Evolutionary conservation across 2,888 invertebrate species (phyloP), one percentile per base, ranked within the genome.

Genomic region (Lycaena phlaeas): DNA sequence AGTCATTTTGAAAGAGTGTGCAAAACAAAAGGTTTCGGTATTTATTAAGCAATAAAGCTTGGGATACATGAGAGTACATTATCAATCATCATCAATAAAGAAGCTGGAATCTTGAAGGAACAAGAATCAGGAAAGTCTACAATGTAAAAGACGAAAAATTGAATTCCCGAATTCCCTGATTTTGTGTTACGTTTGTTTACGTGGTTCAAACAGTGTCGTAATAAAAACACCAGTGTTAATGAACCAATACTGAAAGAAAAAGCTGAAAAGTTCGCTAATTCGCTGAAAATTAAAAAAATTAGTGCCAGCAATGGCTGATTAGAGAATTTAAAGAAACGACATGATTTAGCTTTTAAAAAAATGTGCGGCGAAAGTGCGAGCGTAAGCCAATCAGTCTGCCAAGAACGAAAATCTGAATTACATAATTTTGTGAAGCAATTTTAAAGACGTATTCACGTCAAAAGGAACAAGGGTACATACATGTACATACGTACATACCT

Each of bases 291-390:
- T 28, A 25, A n/a, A 27, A 26, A 11, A 37, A 45, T 48, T 15
- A n/a, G 31, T n/a, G 49, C 49, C 41, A 51, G 49, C 40, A 48
- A 50, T 27, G 51, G 53, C 14, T 56, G 54, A 52, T 31, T 56
- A 25, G 29, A 41, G 39, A 49, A 45, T 22, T 52, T 52, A 12
- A 52, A 50, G 42, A 49, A 43, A 43, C 42, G 52, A 34, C 27
- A 50, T 25, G 43, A 46, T 4, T 22, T 56, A 43, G 42, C 48
- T 42, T 54, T 54, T 44, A 46, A 48, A 48, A 54, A 49, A 43
- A 48, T 26, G 30, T 48, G 48, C 40, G 50, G 50, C 31, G 51
- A 57, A 50, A 51, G 48, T 47, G 46, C 40, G 41, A 44, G 44
- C 41, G 46, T 49, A 17, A 42, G 40, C 31, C 36, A 29, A 17